These are phyloP conservation scores for Taurulus bubalis DNA, from an alignment of 2,113 vertebrate genomes.

Conservation along the genomic window DNA sequence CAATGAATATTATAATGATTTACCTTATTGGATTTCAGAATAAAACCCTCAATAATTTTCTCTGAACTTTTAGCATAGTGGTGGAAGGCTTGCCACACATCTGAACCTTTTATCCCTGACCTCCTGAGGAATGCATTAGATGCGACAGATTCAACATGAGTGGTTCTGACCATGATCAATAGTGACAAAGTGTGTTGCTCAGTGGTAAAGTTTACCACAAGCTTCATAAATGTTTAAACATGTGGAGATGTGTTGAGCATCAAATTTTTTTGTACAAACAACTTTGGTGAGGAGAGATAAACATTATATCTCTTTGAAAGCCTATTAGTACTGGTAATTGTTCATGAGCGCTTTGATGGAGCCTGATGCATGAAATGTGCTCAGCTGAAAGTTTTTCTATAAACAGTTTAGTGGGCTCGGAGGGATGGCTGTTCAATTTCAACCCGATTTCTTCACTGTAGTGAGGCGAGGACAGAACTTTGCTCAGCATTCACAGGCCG, in stretches of 20 bases:
- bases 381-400: slow-evolving; percentile 42
- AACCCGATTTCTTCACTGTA: slow-evolving; percentile 22
- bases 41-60: neutral
- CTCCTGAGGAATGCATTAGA: slow-evolving; percentile 43
- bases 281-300: slow-evolving; percentile 18
- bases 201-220: slow-evolving; percentile 41
- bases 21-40: slow-evolving; percentile 31
- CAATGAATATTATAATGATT: slow-evolving; percentile 24
- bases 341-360: slow-evolving; percentile 17
- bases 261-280: slow-evolving; percentile 14
- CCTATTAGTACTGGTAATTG: slow-evolving; percentile 26
- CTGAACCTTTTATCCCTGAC: slow-evolving; percentile 16
- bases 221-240: slow-evolving; percentile 63
- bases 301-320: slow-evolving; percentile 35
- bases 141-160: slow-evolving; percentile 37
- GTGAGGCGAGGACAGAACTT: neutral
- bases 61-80: neutral
- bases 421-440: neutral
- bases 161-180: slow-evolving; percentile 50
- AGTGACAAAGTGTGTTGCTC: slow-evolving; percentile 27
- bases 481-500: slow-evolving; percentile 1
- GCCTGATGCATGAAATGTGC: slow-evolving; percentile 26
- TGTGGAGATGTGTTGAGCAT: slow-evolving; percentile 46
- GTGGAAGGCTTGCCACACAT: slow-evolving; percentile 5
- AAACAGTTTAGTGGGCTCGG: slow-evolving; percentile 29